phyloP scores from a whole-genome alignment of 2,797 vertebrate genomes.

The Anguilla marmorata region DNA sequence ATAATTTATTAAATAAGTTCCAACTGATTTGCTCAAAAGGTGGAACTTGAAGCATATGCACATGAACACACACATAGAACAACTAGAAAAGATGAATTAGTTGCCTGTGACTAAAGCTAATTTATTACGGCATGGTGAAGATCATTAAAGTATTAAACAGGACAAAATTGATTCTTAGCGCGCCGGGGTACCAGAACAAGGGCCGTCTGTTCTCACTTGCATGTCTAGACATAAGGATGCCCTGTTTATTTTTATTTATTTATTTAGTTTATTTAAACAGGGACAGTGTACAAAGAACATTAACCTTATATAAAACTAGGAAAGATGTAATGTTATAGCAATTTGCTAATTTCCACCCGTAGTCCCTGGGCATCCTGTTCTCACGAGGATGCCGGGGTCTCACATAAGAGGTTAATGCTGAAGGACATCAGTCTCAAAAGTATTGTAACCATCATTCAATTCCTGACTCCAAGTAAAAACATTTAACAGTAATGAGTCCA shows the following conservation, averaged over 20 bases:
- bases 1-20: conserved; percentile 58
- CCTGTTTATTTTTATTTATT: too few relatives aligned
- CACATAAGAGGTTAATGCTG: neutral
- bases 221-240: conserved; percentile 29
- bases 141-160: neutral
- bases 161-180: neutral
- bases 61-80: neutral
- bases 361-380: neutral
- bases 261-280: too few relatives aligned
- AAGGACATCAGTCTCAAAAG: neutral
- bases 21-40: conserved; percentile 51
- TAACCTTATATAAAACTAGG: too few relatives aligned
- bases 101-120: neutral
- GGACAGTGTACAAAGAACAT: too few relatives aligned
- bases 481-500: neutral
- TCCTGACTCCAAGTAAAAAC: conserved; percentile 4
- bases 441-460: conserved; percentile 1
- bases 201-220: conserved; percentile 2
- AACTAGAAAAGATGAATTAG: neutral
- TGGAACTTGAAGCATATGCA: conserved; percentile 20
- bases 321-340: too few relatives aligned
- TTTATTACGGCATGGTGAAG: neutral
- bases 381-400: neutral
- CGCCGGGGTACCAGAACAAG: conserved; percentile 2
- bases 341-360: too few relatives aligned